Conservation (phyloP, 2,797 vertebrate genomes). For the Carduelis carduelis region DNA sequence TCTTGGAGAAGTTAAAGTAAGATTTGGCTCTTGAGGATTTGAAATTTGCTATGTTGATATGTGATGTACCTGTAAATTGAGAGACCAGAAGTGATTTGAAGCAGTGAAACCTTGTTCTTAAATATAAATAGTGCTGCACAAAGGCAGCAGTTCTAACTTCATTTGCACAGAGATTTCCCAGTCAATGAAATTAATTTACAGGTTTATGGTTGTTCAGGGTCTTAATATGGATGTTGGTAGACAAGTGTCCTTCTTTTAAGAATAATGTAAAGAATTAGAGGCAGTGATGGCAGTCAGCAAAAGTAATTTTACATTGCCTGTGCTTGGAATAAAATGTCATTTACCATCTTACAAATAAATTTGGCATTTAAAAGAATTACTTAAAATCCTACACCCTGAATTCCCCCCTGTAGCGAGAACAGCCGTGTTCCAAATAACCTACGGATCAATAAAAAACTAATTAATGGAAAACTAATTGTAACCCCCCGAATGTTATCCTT, state of each 20-base stretch:
- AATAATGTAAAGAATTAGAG: neutral
- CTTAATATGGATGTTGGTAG: neutral
- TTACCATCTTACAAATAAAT: neutral
- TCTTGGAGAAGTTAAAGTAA: neutral
- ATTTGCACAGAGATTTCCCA: neutral
- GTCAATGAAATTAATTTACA: neutral
- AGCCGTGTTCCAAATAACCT: neutral
- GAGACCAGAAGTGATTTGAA: neutral
- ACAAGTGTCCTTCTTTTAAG: neutral
- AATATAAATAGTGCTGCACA: neutral
- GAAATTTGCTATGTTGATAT: neutral
- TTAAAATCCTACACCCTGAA: neutral
- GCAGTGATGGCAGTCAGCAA: neutral
- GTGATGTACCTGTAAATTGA: neutral
- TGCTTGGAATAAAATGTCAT: neutral
- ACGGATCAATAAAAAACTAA: neutral
- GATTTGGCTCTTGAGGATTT: neutral
- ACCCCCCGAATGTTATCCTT: fast-evolving
- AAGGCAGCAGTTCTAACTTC: neutral
- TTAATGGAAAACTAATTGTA: neutral
- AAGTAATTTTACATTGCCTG: neutral
- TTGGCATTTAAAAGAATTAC: neutral
- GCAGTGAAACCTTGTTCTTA: neutral
- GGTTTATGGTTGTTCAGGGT: neutral
- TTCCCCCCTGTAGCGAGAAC: neutral